A percentile compares a stretch with the other conserved stretches of the same genome.
These are phyloP conservation scores for Strigamia transsilvanica DNA, from an alignment of 2,888 invertebrate species.

Conservation along the genomic window DNA sequence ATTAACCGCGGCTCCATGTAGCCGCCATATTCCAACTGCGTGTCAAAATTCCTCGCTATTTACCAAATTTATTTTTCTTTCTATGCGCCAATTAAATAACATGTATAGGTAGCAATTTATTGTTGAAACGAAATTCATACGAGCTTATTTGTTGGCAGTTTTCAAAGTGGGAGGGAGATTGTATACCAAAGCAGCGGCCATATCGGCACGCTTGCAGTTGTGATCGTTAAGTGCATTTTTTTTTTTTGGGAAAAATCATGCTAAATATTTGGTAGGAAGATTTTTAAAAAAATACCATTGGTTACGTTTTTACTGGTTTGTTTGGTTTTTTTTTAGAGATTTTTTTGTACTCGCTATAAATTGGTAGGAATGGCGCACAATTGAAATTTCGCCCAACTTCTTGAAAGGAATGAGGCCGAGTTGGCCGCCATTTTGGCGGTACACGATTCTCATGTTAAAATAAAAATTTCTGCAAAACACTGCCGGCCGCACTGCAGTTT, in stretches of 20 bases:
- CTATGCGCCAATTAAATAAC: too few species aligned
- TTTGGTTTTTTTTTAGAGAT: neutral
- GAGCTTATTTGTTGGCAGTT: too few species aligned
- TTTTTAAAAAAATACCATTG: too few species aligned
- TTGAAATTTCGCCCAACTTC: constrained; percentile 1
- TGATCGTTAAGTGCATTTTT: neutral
- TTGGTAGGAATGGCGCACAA: neutral
- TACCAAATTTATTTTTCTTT: neutral
- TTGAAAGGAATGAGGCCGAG: neutral
- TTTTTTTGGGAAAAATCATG: too few species aligned
- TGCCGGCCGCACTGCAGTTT: neutral
- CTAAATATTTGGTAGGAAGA: too few species aligned
- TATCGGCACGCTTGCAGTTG: too few species aligned
- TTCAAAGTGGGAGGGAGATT: too few species aligned
- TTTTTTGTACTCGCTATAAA: neutral
- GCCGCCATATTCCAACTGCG: constrained; percentile 52
- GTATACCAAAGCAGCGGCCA: too few species aligned
- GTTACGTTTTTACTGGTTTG: neutral
- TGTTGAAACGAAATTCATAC: too few species aligned
- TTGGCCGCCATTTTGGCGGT: constrained; percentile 28
- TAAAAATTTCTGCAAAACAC: neutral
- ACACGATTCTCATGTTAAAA: neutral
- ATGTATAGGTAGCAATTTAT: too few species aligned
- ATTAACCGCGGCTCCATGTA: neutral
- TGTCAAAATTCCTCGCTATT: constrained; percentile 26